Percentiles rank a stretch among this genome's conserved stretches.
Conservation (phyloP, 2,888 invertebrate species). For the Heliconius ismenius region DNA sequence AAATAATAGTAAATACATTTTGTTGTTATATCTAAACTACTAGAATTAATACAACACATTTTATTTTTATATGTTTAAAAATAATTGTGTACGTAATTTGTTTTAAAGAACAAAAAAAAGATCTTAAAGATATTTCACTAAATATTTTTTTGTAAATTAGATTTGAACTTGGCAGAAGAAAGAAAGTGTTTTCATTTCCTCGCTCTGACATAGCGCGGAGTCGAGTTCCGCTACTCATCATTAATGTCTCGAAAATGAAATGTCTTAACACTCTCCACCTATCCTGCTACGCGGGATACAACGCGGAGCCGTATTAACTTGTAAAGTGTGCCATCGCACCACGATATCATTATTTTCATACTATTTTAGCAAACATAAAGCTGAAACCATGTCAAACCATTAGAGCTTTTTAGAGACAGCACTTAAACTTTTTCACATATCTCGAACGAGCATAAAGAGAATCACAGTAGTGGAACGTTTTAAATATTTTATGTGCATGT, state of each 20-base stretch:
- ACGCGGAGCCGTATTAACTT: background rate
- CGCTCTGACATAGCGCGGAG: background rate
- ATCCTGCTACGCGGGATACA: background rate
- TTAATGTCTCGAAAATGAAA: background rate
- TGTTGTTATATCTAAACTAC: too few species aligned
- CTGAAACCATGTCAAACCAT: constrained; percentile 11
- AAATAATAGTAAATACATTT: too few species aligned
- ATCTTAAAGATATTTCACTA: too few species aligned
- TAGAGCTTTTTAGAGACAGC: constrained; percentile 20
- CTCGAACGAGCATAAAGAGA: constrained; percentile 22
- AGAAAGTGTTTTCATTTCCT: background rate
- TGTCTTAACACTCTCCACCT: background rate
- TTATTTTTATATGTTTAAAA: too few species aligned
- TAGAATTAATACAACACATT: too few species aligned
- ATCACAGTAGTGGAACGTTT: constrained; percentile 9
- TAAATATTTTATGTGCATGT: constrained; percentile 4
- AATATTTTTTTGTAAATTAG: too few species aligned
- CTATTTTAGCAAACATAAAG: constrained; percentile 11
- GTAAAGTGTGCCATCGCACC: background rate
- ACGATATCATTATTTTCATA: constrained; percentile 3
- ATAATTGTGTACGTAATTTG: too few species aligned
- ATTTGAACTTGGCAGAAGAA: too few species aligned
- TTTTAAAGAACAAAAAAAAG: too few species aligned
- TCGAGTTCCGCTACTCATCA: background rate
- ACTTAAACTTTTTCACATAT: constrained; percentile 20